A percentile compares a stretch with the other conserved stretches of the same genome.
phyloP scores from a whole-genome alignment of 1,140 invertebrate genomes.

The Papilio polytes region DNA sequence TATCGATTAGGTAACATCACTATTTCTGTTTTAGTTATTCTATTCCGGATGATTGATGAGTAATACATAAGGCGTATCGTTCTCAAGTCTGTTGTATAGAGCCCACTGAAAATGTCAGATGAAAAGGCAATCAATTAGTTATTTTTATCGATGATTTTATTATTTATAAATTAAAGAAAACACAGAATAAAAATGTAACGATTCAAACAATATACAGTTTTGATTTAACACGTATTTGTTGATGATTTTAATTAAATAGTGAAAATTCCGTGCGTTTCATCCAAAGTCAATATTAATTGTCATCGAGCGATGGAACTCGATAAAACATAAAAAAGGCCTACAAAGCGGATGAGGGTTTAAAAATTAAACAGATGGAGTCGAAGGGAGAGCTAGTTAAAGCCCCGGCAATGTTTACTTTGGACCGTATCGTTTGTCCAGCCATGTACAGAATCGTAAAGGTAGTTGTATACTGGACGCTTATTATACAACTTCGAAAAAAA shows the following conservation, averaged over 20 bases:
- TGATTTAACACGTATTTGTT: not conserved
- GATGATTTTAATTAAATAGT: conserved; percentile 8
- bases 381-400: conserved; percentile 25
- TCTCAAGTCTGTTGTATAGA: not conserved
- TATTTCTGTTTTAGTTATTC: not conserved
- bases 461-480: not conserved
- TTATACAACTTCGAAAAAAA: not conserved
- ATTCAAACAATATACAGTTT: not conserved
- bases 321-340: conserved; percentile 30
- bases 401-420: conserved; percentile 26
- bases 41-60: conserved; percentile 1
- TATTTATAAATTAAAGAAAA: too few relatives aligned
- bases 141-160: not conserved
- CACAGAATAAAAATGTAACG: too few relatives aligned
- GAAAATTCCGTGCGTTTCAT: conserved; percentile 12
- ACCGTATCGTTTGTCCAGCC: conserved; percentile 17
- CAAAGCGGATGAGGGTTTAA: conserved; percentile 36
- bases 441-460: conserved; percentile 28
- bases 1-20: not conserved
- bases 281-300: conserved; percentile 23
- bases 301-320: conserved; percentile 29
- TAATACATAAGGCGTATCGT: not conserved
- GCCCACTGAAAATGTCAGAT: not conserved
- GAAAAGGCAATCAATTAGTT: not conserved
- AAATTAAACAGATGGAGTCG: conserved; percentile 32